These are phyloP conservation scores for Entomyzon cyanotis DNA, from an alignment of 2,113 vertebrate genomes.

Conservation along the genomic window DNA sequence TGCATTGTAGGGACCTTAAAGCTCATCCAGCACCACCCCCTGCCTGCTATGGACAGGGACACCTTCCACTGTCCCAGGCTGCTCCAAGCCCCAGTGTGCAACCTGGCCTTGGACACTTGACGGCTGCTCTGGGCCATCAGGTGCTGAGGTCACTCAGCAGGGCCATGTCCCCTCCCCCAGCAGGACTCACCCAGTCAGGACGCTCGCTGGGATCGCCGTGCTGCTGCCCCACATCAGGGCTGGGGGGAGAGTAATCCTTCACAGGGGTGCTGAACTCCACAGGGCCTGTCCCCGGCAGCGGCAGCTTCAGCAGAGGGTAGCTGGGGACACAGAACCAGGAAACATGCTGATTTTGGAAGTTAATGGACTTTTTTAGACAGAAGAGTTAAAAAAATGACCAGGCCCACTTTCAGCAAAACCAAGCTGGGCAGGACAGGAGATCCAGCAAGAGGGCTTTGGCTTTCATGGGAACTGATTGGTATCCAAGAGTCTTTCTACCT, in stretches of 20 bases:
- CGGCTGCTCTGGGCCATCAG: too few species aligned
- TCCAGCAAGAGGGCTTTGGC: rapidly evolving
- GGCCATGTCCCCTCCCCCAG: background rate
- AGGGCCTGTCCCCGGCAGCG: slow-evolving; percentile 91
- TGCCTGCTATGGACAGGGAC: too few species aligned
- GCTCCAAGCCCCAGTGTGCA: background rate
- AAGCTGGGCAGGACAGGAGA: background rate
- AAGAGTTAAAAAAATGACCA: rapidly evolving
- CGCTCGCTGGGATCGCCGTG: slow-evolving; percentile 78
- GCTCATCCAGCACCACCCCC: too few species aligned
- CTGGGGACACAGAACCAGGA: slow-evolving; percentile 45
- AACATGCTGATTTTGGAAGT: rapidly evolving
- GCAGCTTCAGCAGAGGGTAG: slow-evolving; percentile 92
- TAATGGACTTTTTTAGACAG: rapidly evolving
- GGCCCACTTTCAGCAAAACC: background rate
- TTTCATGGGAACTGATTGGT: rapidly evolving
- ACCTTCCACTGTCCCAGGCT: rapidly evolving
- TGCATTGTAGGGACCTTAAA: rapidly evolving
- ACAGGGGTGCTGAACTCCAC: slow-evolving; percentile 92
- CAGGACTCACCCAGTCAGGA: slow-evolving; percentile 81
- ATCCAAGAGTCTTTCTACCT: background rate
- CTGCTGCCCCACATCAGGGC: slow-evolving; percentile 31
- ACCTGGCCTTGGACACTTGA: rapidly evolving
- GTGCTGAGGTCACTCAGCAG: background rate
- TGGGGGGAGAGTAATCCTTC: slow-evolving; percentile 86